phyloP scores from a whole-genome alignment of 2,888 invertebrate genomes.

The Muscina levida region DNA sequence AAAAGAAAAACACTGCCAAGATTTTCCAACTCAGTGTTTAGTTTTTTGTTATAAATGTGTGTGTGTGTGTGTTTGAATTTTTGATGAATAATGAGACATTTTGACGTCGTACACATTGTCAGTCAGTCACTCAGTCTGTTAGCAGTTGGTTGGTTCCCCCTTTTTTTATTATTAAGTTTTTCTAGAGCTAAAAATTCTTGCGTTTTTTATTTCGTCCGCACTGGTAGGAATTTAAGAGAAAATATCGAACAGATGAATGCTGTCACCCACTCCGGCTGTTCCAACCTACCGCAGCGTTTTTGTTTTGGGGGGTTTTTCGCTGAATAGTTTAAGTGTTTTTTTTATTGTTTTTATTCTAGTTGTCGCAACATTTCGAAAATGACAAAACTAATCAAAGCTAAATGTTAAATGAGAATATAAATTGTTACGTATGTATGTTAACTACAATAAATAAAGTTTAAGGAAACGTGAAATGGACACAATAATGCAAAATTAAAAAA shows the following conservation, averaged over 20 bases:
- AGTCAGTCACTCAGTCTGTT: too few relatives aligned
- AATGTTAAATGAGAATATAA: neutral
- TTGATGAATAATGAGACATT: constrained; percentile 63
- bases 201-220: constrained; percentile 18
- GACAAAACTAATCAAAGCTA: constrained; percentile 49
- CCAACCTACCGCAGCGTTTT: constrained; percentile 43
- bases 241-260: constrained; percentile 43
- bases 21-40: constrained; percentile 35
- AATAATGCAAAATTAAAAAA: too few relatives aligned
- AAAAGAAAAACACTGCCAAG: constrained; percentile 54
- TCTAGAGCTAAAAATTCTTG: too few relatives aligned
- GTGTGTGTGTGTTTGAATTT: constrained; percentile 49
- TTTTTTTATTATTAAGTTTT: too few relatives aligned
- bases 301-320: neutral
- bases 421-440: too few relatives aligned
- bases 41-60: constrained; percentile 6
- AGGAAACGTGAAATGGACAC: too few relatives aligned
- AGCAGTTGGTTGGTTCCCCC: too few relatives aligned
- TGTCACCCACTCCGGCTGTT: constrained; percentile 36
- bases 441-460: too few relatives aligned
- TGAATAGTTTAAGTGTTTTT: neutral
- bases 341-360: neutral
- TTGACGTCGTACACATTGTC: constrained; percentile 61
- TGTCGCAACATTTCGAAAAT: constrained; percentile 34
- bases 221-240: constrained; percentile 2